phyloP scores from a whole-genome alignment of 2,113 vertebrate genomes.

The Rhineura floridana region DNA sequence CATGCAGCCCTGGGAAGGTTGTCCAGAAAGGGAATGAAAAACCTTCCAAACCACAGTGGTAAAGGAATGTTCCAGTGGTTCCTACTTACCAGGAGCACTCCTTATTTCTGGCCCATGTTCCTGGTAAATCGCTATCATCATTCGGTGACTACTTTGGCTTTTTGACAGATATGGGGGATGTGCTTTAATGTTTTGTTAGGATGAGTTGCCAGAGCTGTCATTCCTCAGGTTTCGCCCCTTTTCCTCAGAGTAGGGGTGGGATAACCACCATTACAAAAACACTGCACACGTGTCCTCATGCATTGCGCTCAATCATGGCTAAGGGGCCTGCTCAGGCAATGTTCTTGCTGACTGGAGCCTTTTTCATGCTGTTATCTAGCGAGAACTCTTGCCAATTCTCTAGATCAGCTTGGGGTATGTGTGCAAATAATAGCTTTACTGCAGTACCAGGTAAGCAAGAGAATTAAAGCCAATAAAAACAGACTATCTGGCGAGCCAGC shows the following conservation, averaged over 20 bases:
- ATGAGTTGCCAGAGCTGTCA: not conserved
- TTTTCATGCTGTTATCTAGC: no score
- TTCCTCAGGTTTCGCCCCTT: not conserved
- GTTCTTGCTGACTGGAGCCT: not conserved
- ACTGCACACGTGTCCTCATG: not conserved
- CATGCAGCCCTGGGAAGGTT: no score
- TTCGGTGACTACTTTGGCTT: not conserved
- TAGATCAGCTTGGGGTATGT: not conserved
- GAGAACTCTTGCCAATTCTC: not conserved
- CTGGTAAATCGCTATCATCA: not conserved
- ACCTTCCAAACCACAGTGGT: no score
- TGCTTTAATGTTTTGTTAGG: no score
- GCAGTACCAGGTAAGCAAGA: conserved; percentile 50
- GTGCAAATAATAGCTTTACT: conserved; percentile 52
- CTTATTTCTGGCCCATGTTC: not conserved
- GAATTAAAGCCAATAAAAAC: conserved; percentile 1
- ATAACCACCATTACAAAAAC: not conserved
- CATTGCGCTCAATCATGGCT: not conserved
- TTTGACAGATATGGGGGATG: not conserved
- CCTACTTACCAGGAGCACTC: not conserved
- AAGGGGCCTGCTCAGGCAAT: not conserved
- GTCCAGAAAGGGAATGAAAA: no score
- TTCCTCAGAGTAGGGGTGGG: not conserved
- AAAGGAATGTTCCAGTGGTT: no score
- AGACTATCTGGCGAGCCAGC: conserved; percentile 44